Evolutionary conservation across 2,113 vertebrate genomes (phyloP), one percentile per base, ranked within the genome.

Genomic region (Petaurus breviceps): DNA sequence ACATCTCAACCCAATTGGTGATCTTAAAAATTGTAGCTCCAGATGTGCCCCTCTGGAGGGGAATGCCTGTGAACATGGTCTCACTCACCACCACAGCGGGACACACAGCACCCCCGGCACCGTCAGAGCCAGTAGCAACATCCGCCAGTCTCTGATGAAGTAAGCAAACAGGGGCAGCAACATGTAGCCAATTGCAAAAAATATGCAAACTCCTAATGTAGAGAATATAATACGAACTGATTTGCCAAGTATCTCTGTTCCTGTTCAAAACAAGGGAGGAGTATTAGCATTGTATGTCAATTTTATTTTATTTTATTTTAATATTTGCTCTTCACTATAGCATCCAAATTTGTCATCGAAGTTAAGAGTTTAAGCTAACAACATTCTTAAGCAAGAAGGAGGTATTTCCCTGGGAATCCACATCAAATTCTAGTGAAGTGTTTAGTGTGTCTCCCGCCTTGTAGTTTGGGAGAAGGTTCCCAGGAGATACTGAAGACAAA

Each of bases 51-150:
- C 77, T 84, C 49, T 0, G 0, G 47, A 50, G 94, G 53, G 92
- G 53, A 96, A 94, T 92, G 93, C 95, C 94, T 54, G 92, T 90
- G 95, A 90, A 96, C 49, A 0, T 2, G 50, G 84, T 68, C 89
- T 68, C 97, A 99, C 99, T 98, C 98, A 99, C 99, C 99, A 99
- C 99, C 99, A 99, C 25, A 99, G 95, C 91, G 98, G 99, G 94
- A 98, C 54, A 91, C 92, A 98, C 90, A 99, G 94, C 94, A 99
- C 89, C 25, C 98, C 97, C 0, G 99, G 98, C 91, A 99, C 2
- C 0, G 98, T 93, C 54, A 99, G 96, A 24, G 93, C 95, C 28
- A 99, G 89, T 43, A 99, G 98, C 55, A 99, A 98, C 96, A 96
- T 98, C 98, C 98, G 98, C 99, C 99, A 99, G 96, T 98, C 99